Percentiles rank a stretch among this genome's conserved stretches.
Evolutionary conservation across 1,140 invertebrate genomes (phyloP).

Genomic region (Hylyphantes graminicola): DNA sequence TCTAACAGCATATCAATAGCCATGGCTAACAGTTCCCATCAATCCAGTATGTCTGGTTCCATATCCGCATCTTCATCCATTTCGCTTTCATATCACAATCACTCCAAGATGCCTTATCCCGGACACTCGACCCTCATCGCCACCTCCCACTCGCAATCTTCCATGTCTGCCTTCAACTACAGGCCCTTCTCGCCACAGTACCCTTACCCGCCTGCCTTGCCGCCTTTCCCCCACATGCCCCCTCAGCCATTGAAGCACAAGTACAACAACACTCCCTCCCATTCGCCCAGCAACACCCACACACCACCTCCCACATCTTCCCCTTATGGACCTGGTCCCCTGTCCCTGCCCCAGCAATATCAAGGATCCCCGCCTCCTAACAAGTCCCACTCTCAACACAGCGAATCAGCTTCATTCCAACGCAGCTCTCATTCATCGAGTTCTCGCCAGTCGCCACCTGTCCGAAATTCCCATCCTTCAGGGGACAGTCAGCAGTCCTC

Average conservation of each 20-base stretch:
- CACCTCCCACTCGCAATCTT: constrained; percentile 53
- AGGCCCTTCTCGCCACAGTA: constrained; percentile 55
- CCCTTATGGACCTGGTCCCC: constrained; percentile 21
- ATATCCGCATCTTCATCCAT: constrained; percentile 59
- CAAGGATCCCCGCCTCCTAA: constrained; percentile 37
- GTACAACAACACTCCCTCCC: constrained; percentile 31
- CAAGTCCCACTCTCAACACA: constrained; percentile 33
- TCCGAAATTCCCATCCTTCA: constrained; percentile 44
- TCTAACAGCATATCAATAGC: constrained; percentile 56
- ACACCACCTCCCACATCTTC: constrained; percentile 56
- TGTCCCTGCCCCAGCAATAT: constrained; percentile 33
- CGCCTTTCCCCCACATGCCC: constrained; percentile 54
- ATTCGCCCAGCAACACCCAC: constrained; percentile 42
- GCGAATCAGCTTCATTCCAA: neutral
- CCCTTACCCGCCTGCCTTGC: constrained; percentile 46
- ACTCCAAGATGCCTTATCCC: constrained; percentile 53
- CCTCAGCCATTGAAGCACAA: constrained; percentile 47
- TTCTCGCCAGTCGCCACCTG: constrained; percentile 39
- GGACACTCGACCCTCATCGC: constrained; percentile 50
- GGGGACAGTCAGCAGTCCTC: constrained; percentile 7
- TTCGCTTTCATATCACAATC: constrained; percentile 55
- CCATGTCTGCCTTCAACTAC: constrained; percentile 56
- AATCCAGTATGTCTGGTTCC: constrained; percentile 42
- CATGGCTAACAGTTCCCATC: constrained; percentile 41
- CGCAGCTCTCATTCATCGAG: constrained; percentile 20